Evolutionary conservation across 1,140 invertebrate species (phyloP), one percentile per base, ranked within the genome.

Genomic region (Penaeus vannamei): DNA sequence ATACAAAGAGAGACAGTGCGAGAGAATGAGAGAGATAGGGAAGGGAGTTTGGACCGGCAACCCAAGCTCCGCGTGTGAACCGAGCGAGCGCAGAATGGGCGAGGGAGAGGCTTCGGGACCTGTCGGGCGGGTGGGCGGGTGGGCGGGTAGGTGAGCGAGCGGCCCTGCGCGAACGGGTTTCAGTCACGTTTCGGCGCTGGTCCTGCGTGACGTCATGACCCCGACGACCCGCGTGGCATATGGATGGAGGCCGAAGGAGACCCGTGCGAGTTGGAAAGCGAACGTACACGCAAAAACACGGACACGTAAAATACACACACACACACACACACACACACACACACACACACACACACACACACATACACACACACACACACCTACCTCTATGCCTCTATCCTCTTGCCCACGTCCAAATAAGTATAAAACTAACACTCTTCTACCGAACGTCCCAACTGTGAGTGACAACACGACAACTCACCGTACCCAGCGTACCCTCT

Each of bases 271-370:
- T 69, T 69, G n/a, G 66, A 32, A 69, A 69, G 66, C 66, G 29
- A n/a, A 26, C n/a, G 8, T 4, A 22, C 20, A 22, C 66, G 26
- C 64, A 66, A 66, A 66, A 22, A 66, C 64, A 26, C 64, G 64
- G 22, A 26, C 64, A 66, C 64, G 64, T 36, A 36, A 36, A 1
- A 69, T 14, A 69, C 66, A 20, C 20, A 69, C 12, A 20, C 66
- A 69, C 66, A 20, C 66, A 20, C 66, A 69, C 12, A 69, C 66
- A 69, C 66, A 69, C 66, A 61, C 46, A 93, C 94, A 69, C 4
- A 69, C 66, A 19, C 4, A 69, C 66, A 22, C 66, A 5, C 66
- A 69, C 10, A 69, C 66, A 5, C 66, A 69, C 66, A 0, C 66
- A 69, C 66, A 22, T 14, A 69, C 10, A 19, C 66, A 14, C 66